A percentile compares a stretch with the other conserved stretches of the same genome.
Conservation (phyloP, 2,797 vertebrate genomes). For the Rhadinocentrus ornatus region DNA sequence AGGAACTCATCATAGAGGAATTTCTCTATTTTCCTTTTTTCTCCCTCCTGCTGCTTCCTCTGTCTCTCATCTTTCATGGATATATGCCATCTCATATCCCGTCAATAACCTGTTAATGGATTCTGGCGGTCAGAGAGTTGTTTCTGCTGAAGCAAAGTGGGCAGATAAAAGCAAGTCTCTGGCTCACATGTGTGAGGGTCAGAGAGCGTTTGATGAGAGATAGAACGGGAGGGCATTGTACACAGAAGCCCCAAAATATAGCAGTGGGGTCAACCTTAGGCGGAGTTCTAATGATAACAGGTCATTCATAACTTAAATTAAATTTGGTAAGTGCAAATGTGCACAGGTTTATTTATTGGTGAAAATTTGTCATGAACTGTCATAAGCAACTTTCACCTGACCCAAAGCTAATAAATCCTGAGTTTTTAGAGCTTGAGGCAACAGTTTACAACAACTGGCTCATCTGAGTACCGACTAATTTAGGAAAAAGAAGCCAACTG, state of each 20-base stretch:
- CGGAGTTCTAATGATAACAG: conserved; percentile 25
- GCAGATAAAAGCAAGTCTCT: conserved; percentile 69
- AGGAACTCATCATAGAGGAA: conserved; percentile 3
- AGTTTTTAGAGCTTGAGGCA: conserved; percentile 3
- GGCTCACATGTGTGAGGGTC: conserved; percentile 54
- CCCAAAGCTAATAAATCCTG: conserved; percentile 1
- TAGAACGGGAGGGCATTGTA: conserved; percentile 9
- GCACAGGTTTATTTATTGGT: background rate
- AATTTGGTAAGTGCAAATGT: background rate
- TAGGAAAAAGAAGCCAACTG: background rate
- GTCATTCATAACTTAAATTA: conserved; percentile 5
- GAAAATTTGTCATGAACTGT: background rate
- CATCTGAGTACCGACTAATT: background rate
- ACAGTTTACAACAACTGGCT: background rate
- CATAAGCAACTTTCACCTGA: background rate
- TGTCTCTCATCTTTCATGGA: conserved; percentile 54
- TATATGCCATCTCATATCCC: conserved; percentile 74
- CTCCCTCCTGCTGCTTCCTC: conserved; percentile 26
- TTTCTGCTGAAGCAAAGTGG: conserved; percentile 58
- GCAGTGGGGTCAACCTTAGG: conserved; percentile 36
- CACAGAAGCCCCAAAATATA: conserved; percentile 14
- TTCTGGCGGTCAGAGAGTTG: conserved; percentile 70
- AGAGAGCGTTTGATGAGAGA: conserved; percentile 54
- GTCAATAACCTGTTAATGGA: conserved; percentile 82
- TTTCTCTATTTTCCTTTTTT: conserved; percentile 28